A percentile compares a stretch with the other conserved stretches of the same genome.
These are phyloP conservation scores for Metacarcinus magister DNA, from an alignment of 2,888 invertebrate genomes.

Conservation along the genomic window DNA sequence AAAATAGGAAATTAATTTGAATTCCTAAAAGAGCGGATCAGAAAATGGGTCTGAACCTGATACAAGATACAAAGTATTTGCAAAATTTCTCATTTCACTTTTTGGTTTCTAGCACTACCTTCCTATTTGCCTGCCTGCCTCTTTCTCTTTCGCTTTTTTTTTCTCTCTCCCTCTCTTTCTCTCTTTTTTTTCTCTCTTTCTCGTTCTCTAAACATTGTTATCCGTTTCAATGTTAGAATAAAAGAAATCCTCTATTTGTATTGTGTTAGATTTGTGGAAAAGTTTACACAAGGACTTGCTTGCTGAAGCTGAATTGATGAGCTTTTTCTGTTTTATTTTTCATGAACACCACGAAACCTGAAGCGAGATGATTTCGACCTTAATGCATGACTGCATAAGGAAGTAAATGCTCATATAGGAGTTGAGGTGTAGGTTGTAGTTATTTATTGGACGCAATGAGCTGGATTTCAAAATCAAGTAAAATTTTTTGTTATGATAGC, in stretches of 20 bases:
- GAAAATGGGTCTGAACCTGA: neutral
- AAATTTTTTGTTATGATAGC: too few relatives aligned
- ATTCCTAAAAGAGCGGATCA: constrained; percentile 3
- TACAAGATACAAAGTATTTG: neutral
- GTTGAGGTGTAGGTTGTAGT: too few relatives aligned
- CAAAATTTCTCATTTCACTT: neutral
- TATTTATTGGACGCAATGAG: too few relatives aligned
- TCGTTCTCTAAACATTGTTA: neutral
- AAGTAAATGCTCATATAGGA: too few relatives aligned
- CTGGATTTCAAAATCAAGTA: too few relatives aligned
- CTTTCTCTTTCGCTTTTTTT: neutral
- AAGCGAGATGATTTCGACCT: too few relatives aligned
- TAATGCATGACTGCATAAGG: too few relatives aligned
- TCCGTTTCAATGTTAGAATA: neutral
- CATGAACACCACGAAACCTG: too few relatives aligned
- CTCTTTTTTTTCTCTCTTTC: constrained; percentile 4
- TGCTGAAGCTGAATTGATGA: neutral
- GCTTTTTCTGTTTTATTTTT: neutral
- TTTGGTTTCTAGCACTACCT: neutral
- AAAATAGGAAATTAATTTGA: constrained; percentile 17
- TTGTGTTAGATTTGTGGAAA: neutral
- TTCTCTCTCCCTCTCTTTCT: neutral
- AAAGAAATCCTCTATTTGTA: neutral
- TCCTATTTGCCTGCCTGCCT: neutral
- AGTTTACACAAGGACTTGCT: neutral